Percentiles rank a stretch among this genome's conserved stretches.
Conservation (phyloP, 2,888 invertebrate species). For the Nycteola revayana region DNA sequence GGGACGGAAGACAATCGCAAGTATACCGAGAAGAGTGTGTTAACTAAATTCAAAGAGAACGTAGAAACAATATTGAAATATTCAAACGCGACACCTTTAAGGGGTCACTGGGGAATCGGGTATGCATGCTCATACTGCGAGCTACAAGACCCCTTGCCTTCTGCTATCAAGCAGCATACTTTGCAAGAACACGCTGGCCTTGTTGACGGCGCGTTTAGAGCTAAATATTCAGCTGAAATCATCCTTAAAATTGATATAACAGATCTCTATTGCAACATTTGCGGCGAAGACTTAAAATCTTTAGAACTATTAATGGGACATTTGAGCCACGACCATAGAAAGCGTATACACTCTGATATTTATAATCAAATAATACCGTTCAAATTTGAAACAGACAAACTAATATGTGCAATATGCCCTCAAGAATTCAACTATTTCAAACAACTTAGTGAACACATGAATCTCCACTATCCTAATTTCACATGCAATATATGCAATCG, state of each 20-base stretch:
- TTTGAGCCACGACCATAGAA: conserved; percentile 16
- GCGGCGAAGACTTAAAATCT: conserved; percentile 10
- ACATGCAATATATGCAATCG: conserved; percentile 45
- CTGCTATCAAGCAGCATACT: conserved; percentile 49
- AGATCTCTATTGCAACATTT: conserved; percentile 20
- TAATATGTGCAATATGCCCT: conserved; percentile 46
- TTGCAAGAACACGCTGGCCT: conserved; percentile 33
- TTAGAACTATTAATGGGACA: conserved; percentile 25
- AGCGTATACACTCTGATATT: conserved; percentile 19
- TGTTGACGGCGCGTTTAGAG: conserved; percentile 29
- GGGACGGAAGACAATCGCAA: not conserved
- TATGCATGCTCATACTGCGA: conserved; percentile 52
- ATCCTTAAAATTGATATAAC: conserved; percentile 55
- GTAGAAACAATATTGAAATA: conserved; percentile 17
- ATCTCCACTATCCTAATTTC: conserved; percentile 54
- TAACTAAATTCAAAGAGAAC: conserved; percentile 19
- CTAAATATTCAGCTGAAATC: conserved; percentile 32
- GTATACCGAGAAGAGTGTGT: conserved; percentile 1
- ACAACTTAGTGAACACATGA: conserved; percentile 53
- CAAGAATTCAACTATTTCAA: conserved; percentile 49
- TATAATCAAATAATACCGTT: conserved; percentile 38
- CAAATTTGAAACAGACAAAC: conserved; percentile 24
- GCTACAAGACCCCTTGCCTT: conserved; percentile 32
- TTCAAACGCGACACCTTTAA: conserved; percentile 57
- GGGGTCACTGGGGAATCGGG: conserved; percentile 41